Evolutionary conservation across 1,140 invertebrate genomes (phyloP), one percentile per base, ranked within the genome.

Genomic region (Brachionus koreanus): DNA sequence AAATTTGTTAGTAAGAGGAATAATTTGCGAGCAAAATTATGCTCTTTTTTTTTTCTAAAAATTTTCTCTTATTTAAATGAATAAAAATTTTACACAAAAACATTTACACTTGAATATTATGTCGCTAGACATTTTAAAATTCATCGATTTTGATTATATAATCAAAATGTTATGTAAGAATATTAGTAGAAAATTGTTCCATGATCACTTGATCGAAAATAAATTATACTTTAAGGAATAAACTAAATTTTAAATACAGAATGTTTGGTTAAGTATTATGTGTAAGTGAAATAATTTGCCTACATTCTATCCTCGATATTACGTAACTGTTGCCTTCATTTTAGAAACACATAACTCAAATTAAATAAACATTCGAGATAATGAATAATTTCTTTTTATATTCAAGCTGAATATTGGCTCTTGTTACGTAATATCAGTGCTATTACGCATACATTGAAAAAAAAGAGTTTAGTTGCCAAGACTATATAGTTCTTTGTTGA

Each of bases 391-490:
- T 42, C 3, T 29, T 29, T 42, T 42, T 42, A 42, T 42, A 42
- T 42, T 42, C 39, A 13, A 42, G 39, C 39, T 10, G 39, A 42
- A 42, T 57, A 57, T 57, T 57, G 49, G 49, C 49, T 57, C 16
- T 19, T 19, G 49, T 57, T 57, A 57, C 49, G 49, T 57, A 57
- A 57, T 57, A 57, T 6, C 49, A 57, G 49, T 57, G 49, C 19
- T 57, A 57, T 57, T 57, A 23, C 49, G 49, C 16, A 57, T 57
- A 57, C 19, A 57, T 19, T 57, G 49, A 19, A 57, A 9, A 23
- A 57, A 57, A 57, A 57, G 49, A 57, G 49, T 57, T 57, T 57
- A 19, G 49, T 57, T 57, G 49, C 49, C 49, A 57, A 57, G 49
- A 57, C 49, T 57, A 57, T 57, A 23, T 57, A 57, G 49, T 57